Evolutionary conservation across 2,888 invertebrate species (phyloP), one percentile per base, ranked within the genome.

Genomic region (Cloeon dipterum): DNA sequence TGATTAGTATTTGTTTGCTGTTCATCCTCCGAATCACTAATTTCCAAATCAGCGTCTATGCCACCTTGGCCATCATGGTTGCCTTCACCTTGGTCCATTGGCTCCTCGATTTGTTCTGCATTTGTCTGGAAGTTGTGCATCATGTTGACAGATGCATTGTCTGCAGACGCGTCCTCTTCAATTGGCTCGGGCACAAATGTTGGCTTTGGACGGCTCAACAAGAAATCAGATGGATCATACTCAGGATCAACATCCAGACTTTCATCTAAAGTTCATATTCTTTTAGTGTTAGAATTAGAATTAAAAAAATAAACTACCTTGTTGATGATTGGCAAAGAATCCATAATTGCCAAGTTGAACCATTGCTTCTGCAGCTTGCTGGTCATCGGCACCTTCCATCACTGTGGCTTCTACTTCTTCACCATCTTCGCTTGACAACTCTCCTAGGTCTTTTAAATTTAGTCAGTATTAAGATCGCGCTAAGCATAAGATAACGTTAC

Each of bases 181-280:
- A 21, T 29, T 26, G 8, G 41, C 21, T 20, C 23, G 8, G 7
- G n/a, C 7, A 14, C 16, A 16, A 14, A 29, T 14, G 23, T 35
- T 13, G 32, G 46, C 26, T 43, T 51, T 21, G 56, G 53, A 29
- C 65, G 51, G 20, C 61, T 62, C 14, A 67, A 64, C 35, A 83
- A 59, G 52, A 86, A 81, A 55, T 82, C 85, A 0, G 82, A 78
- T 1, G 83, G 81, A 58, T 86, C 85, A 54, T 86, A 86, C 49
- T 73, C 76, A 1, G 77, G 73, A 59, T 82, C 82, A 17, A 75
- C 68, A 46, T 75, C 74, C 60, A 74, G 68, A 40, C 73, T 72
- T 51, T 75, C 74, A 46, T 74, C 74, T 68, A 50, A 33, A 52
- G 51, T 41, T n/a, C n/a, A n/a, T n/a, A n/a, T n/a, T n/a, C n/a